phyloP scores from a whole-genome alignment of 2,113 vertebrate genomes.

The Sorex araneus region DNA sequence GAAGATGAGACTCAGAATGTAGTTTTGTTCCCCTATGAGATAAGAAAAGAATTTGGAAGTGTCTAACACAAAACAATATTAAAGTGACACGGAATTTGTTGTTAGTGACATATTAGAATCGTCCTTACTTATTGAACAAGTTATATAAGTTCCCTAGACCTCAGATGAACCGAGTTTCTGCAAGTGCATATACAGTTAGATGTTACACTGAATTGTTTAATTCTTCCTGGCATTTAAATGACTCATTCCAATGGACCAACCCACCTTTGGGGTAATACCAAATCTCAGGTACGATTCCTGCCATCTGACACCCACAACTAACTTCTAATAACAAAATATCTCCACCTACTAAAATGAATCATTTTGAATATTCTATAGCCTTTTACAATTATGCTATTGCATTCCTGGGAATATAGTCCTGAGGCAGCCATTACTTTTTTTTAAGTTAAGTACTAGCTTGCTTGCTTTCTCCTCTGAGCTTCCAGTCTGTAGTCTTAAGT shows the following conservation, averaged over 20 bases:
- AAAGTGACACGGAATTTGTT: neutral
- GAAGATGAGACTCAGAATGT: conserved; percentile 4
- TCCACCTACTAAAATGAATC: conserved; percentile 46
- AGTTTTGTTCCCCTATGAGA: neutral
- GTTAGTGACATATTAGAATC: neutral
- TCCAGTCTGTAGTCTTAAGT: neutral
- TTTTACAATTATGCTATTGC: conserved; percentile 24
- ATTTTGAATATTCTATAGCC: conserved; percentile 4
- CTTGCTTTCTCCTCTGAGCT: neutral
- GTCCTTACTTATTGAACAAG: neutral
- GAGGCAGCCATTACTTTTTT: neutral
- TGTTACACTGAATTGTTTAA: neutral
- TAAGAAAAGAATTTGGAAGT: neutral
- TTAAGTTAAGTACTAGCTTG: neutral
- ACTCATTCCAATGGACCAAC: neutral
- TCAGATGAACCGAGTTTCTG: neutral
- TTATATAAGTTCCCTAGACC: neutral
- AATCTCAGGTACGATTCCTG: neutral
- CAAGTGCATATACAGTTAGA: neutral
- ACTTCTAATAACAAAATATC: conserved; percentile 18
- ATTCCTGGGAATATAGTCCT: neutral
- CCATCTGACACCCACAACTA: neutral
- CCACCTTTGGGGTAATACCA: conserved; percentile 16
- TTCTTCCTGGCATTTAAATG: neutral
- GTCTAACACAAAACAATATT: conserved; percentile 29